These are phyloP conservation scores for Falco novaeseelandiae DNA, from an alignment of 2,797 vertebrate genomes.

Conservation along the genomic window DNA sequence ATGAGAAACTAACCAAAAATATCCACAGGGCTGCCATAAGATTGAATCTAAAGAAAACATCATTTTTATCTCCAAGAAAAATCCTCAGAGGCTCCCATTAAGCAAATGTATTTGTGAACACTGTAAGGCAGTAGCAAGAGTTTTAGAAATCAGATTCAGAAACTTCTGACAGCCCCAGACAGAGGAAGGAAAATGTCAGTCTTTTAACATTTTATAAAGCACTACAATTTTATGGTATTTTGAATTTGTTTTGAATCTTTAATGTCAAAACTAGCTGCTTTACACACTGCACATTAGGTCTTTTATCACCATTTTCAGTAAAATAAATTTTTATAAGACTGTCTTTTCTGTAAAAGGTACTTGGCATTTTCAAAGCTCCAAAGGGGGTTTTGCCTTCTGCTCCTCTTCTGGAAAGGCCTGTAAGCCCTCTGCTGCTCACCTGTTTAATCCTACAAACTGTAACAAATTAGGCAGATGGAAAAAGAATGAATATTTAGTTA, in stretches of 20 bases:
- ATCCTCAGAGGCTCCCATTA: neutral
- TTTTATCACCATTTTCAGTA: neutral
- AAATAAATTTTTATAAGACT: neutral
- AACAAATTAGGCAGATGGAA: neutral
- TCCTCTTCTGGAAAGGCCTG: neutral
- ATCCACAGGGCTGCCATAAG: neutral
- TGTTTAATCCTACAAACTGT: neutral
- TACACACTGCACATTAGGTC: neutral
- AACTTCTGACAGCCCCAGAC: neutral
- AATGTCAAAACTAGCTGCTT: neutral
- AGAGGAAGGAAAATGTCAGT: neutral
- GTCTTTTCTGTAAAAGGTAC: neutral
- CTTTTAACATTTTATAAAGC: neutral
- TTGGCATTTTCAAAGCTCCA: slow-evolving; percentile 28
- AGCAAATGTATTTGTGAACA: neutral
- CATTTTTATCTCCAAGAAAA: slow-evolving; percentile 9
- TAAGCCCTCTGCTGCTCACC: neutral
- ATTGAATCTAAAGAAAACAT: slow-evolving; percentile 27
- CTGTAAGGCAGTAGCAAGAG: neutral
- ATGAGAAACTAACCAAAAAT: neutral
- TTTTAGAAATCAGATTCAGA: neutral
- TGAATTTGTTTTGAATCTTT: neutral
- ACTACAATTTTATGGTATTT: neutral
- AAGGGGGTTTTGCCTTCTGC: neutral
- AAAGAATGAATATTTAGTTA: neutral